Percentiles rank a stretch among this genome's conserved stretches.
Evolutionary conservation across 1,140 invertebrate genomes (phyloP).

Genomic region (Meloidogyne chitwoodi): DNA sequence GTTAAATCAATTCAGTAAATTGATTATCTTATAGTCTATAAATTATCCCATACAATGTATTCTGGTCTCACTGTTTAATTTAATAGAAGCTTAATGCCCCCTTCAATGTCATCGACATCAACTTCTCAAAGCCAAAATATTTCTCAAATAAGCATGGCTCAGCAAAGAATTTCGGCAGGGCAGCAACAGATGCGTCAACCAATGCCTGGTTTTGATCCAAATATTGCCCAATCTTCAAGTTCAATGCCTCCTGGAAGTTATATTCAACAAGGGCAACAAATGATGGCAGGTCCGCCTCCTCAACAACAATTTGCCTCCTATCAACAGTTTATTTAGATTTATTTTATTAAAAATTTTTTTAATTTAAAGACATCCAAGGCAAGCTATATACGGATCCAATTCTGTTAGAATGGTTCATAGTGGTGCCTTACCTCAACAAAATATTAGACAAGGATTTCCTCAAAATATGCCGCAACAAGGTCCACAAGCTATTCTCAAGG

Average conservation of each 20-base stretch:
- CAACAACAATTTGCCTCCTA: constrained; percentile 1
- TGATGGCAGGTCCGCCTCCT: background rate
- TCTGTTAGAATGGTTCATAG: background rate
- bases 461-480: background rate
- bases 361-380: background rate
- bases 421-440: background rate
- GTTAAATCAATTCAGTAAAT: too few relatives aligned
- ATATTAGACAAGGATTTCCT: background rate
- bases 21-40: too few relatives aligned
- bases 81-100: constrained; percentile 7
- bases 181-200: constrained; percentile 5
- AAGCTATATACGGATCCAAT: background rate
- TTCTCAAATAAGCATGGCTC: constrained; percentile 2
- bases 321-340: background rate
- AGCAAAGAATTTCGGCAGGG: background rate
- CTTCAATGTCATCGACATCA: background rate
- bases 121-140: background rate
- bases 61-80: background rate
- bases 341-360: background rate
- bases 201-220: background rate
- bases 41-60: too few relatives aligned
- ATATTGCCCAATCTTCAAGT: background rate
- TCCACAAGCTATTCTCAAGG: background rate
- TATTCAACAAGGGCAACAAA: background rate
- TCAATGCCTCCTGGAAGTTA: constrained; percentile 3